Base-by-base conservation (phyloP, 2,888 invertebrate species). In the Drosophila recens region DNA sequence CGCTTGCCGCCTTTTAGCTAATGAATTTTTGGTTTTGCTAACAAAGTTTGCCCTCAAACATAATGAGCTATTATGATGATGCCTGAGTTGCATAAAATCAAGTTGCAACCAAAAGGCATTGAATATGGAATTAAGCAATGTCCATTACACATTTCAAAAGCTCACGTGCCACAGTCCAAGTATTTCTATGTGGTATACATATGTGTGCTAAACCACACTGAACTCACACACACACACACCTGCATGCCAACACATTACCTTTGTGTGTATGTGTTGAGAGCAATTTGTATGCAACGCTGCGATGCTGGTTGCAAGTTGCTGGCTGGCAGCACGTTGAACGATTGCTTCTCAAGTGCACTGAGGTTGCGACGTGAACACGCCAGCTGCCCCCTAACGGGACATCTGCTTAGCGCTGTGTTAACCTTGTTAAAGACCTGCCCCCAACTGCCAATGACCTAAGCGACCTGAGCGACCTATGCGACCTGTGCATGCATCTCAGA, bases 91-190 rank as follows among this genome's bases (percentile, higher is more conserved):
- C 89, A 88, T 73, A 80, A 82, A 80, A 80, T 80, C 70, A 52
- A 62, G 61, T 43, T 80, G 72, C 64, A 63, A 36, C 46, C 46
- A 61, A 64, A 45, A 45, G 52, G 43, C 62, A 67, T 66, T 64
- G 80, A 80, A 87, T 86, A 76, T 83, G 59, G 80, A 73, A 88
- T 89, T 87, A 83, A 82, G 90, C 88, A 86, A 87, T 89, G 88
- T 83, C 81, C 87, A 87, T 84, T 87, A 89, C 73, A 76, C 85
- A 87, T 89, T 79, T 82, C 67, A 75, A 73, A 89, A 76, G 82
- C 75, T 67, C 83, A 89, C 90, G 89, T 82, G 81, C 81, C 67
- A 67, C 70, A 76, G 51, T 62, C 57, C 63, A 38, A 45, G 61
- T 40, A 48, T 51, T 48, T 54, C n/a, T 27, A 30, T 36, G 30